Evolutionary conservation across 1,140 invertebrate genomes (phyloP).

Genomic region (Metaphire vulgaris): DNA sequence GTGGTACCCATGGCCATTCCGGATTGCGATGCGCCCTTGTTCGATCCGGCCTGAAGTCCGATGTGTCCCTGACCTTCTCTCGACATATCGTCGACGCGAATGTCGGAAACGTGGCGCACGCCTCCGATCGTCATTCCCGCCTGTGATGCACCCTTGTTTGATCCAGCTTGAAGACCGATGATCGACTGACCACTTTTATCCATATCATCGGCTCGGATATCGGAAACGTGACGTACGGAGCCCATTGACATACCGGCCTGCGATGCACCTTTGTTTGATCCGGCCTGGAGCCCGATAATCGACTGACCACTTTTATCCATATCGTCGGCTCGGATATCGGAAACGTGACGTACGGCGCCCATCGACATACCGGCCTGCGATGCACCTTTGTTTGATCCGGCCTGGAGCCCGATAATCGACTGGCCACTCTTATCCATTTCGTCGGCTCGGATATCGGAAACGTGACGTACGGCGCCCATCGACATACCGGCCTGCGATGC

Average conservation of each 20-base stretch:
- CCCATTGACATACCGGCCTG: slow-evolving; percentile 78
- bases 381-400: slow-evolving; percentile 47
- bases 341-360: slow-evolving; percentile 66
- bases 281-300: slow-evolving; percentile 82
- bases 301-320: slow-evolving; percentile 61
- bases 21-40: slow-evolving; percentile 39
- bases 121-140: slow-evolving; percentile 90
- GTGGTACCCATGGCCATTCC: slow-evolving; percentile 80
- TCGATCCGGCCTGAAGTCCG: slow-evolving; percentile 68
- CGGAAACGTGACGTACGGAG: slow-evolving; percentile 55
- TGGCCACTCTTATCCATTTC: slow-evolving; percentile 59
- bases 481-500: slow-evolving; percentile 88
- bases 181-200: slow-evolving; percentile 65
- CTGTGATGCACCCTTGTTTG: slow-evolving; percentile 83
- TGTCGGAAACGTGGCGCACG: slow-evolving; percentile 57
- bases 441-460: slow-evolving; percentile 46
- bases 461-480: slow-evolving; percentile 72
- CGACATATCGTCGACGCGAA: slow-evolving; percentile 40
- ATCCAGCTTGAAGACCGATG: slow-evolving; percentile 86
- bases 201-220: slow-evolving; percentile 43
- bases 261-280: slow-evolving; percentile 32
- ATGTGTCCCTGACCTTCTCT: slow-evolving; percentile 73
- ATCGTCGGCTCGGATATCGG: slow-evolving; percentile 45
- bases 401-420: slow-evolving; percentile 82
- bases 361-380: slow-evolving; percentile 69